phyloP scores from a whole-genome alignment of 2,888 invertebrate species.

The Trisateles emortualis region DNA sequence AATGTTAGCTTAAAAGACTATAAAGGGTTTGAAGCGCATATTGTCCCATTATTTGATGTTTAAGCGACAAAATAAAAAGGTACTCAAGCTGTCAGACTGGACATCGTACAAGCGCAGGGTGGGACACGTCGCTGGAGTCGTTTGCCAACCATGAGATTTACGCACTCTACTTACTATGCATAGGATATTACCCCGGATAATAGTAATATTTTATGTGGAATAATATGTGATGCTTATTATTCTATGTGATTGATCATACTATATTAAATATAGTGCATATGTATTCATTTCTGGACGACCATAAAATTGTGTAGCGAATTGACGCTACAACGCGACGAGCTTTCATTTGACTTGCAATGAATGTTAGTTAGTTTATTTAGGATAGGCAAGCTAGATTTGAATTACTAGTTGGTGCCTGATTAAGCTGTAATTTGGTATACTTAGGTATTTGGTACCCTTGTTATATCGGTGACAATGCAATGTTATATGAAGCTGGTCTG shows the following conservation, averaged over 20 bases:
- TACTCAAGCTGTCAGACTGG: not conserved
- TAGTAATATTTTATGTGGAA: slow-evolving; percentile 1
- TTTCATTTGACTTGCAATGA: too few relatives aligned
- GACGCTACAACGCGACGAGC: too few relatives aligned
- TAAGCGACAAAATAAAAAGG: too few relatives aligned
- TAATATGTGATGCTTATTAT: not conserved
- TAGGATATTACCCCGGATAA: not conserved
- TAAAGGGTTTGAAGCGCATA: not conserved
- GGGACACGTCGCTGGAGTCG: not conserved
- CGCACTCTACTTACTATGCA: slow-evolving; percentile 7
- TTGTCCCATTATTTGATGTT: slow-evolving; percentile 6
- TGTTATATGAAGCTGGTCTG: too few relatives aligned
- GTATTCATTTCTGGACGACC: not conserved
- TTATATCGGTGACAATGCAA: too few relatives aligned
- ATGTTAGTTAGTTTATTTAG: too few relatives aligned
- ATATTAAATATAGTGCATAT: not conserved
- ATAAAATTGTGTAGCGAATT: too few relatives aligned
- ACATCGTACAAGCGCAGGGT: not conserved
- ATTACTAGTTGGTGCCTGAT: too few relatives aligned
- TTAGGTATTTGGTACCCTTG: too few relatives aligned
- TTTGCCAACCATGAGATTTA: slow-evolving; percentile 45
- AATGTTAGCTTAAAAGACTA: not conserved
- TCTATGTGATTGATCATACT: not conserved
- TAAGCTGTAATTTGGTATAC: too few relatives aligned
- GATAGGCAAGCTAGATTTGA: too few relatives aligned